A percentile compares a stretch with the other conserved stretches of the same genome.
phyloP scores from a whole-genome alignment of 2,113 vertebrate genomes.

The Seriola aureovittata region DNA sequence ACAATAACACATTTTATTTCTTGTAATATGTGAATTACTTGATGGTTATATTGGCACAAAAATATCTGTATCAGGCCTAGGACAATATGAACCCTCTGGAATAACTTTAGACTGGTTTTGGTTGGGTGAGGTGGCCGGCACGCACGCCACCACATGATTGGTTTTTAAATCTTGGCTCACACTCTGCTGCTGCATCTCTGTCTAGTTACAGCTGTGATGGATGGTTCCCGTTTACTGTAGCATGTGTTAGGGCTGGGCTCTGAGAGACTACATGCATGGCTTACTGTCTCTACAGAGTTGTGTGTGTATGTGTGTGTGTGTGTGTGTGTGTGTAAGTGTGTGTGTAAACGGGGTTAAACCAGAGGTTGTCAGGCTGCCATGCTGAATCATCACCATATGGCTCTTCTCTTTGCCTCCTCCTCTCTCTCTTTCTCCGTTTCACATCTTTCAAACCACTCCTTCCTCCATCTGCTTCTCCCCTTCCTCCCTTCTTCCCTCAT shows the following conservation, averaged over 20 bases:
- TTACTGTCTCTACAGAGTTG: background rate
- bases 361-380: constrained; percentile 47
- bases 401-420: too few relatives aligned
- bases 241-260: constrained; percentile 52
- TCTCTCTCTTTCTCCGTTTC: background rate
- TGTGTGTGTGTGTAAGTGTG: constrained; percentile 7
- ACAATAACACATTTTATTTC: too few relatives aligned
- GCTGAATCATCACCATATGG: constrained; percentile 59
- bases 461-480: too few relatives aligned
- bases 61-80: background rate
- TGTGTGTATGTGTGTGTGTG: background rate
- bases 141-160: constrained; percentile 29
- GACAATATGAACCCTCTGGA: constrained; percentile 4
- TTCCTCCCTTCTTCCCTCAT: background rate
- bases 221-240: constrained; percentile 46
- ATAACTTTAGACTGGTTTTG: background rate
- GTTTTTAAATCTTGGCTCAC: constrained; percentile 29
- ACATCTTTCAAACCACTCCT: too few relatives aligned
- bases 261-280: constrained; percentile 15
- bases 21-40: too few relatives aligned
- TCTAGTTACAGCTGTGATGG: constrained; percentile 57
- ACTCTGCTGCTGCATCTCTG: constrained; percentile 30
- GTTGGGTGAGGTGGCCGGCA: background rate
- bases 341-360: constrained; percentile 37
- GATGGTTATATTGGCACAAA: background rate